Evolutionary conservation across 64 coral and sea anemone species (phyloP).

Genomic region (Montipora sp.): DNA sequence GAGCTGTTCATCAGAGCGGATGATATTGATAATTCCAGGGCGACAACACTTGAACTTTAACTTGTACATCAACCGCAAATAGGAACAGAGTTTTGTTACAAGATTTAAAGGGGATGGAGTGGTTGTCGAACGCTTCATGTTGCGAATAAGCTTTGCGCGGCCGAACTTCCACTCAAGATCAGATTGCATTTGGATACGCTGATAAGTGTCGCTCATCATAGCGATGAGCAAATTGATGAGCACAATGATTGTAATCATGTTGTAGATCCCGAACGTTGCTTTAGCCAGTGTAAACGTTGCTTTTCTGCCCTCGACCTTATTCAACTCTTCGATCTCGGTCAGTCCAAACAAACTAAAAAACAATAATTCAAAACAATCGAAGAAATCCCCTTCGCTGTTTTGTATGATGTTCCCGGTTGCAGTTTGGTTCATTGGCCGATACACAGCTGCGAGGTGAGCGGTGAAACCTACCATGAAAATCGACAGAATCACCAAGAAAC

Average conservation of each 20-base stretch:
- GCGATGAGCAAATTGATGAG: slow-evolving; percentile 97
- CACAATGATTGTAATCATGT: slow-evolving; percentile 95
- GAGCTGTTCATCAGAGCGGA: slow-evolving; percentile 80
- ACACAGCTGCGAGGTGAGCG: slow-evolving; percentile 90
- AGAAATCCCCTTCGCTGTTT: slow-evolving; percentile 24
- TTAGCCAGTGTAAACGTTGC: slow-evolving; percentile 65
- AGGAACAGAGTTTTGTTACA: slow-evolving; percentile 83
- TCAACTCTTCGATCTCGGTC: slow-evolving; percentile 64
- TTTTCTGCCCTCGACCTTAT: neutral
- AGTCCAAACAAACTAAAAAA: slow-evolving; percentile 96
- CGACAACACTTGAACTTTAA: slow-evolving; percentile 87
- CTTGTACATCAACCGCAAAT: slow-evolving; percentile 70
- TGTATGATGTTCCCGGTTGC: neutral
- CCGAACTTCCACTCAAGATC: slow-evolving; percentile 99
- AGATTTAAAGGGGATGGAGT: slow-evolving; percentile 94
- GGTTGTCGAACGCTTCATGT: slow-evolving; percentile 96
- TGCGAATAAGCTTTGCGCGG: slow-evolving; percentile 96
- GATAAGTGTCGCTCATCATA: slow-evolving; percentile 99
- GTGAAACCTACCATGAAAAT: slow-evolving; percentile 99
- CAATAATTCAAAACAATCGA: slow-evolving; percentile 77
- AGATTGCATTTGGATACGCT: slow-evolving; percentile 95
- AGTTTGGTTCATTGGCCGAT: slow-evolving; percentile 51
- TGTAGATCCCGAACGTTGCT: slow-evolving; percentile 92
- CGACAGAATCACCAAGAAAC: slow-evolving; percentile 91
- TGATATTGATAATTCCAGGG: slow-evolving; percentile 89